These are phyloP conservation scores for Pandemis corylana DNA, from an alignment of 2,888 invertebrate genomes.

Conservation along the genomic window DNA sequence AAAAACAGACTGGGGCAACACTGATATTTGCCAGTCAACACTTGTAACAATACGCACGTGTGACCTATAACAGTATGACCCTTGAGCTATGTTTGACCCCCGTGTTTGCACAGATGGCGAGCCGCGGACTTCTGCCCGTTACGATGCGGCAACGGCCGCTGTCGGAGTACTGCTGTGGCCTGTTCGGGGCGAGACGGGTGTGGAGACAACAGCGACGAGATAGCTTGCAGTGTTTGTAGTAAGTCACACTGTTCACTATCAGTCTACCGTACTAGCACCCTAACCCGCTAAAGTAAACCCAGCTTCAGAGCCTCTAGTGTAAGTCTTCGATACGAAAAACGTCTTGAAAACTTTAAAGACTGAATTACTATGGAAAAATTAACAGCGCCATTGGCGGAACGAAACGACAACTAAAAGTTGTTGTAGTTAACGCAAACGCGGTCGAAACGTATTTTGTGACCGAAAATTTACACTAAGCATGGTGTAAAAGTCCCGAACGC, in stretches of 20 bases:
- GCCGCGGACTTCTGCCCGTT: conserved; percentile 90
- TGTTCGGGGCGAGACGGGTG: conserved; percentile 96
- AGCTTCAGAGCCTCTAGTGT: no score
- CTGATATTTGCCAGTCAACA: not conserved
- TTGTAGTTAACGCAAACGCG: no score
- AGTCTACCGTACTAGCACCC: no score
- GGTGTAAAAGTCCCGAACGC: no score
- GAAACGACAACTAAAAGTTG: no score
- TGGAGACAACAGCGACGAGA: conserved; percentile 95
- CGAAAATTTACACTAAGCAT: no score
- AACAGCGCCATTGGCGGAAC: no score
- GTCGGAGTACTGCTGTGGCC: conserved; percentile 94
- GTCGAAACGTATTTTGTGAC: no score
- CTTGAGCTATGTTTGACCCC: not conserved
- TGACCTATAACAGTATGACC: not conserved
- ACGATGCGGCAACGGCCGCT: conserved; percentile 93
- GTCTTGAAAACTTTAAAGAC: no score
- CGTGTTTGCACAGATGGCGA: conserved; percentile 67
- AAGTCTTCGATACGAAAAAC: no score
- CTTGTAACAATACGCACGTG: not conserved
- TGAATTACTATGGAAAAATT: no score
- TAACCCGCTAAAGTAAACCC: no score
- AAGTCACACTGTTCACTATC: conserved; percentile 75
- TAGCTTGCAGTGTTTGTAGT: conserved; percentile 94
- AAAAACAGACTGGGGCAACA: not conserved